These are phyloP conservation scores for Pagetopsis macropterus DNA, from an alignment of 2,797 vertebrate species.

Conservation along the genomic window DNA sequence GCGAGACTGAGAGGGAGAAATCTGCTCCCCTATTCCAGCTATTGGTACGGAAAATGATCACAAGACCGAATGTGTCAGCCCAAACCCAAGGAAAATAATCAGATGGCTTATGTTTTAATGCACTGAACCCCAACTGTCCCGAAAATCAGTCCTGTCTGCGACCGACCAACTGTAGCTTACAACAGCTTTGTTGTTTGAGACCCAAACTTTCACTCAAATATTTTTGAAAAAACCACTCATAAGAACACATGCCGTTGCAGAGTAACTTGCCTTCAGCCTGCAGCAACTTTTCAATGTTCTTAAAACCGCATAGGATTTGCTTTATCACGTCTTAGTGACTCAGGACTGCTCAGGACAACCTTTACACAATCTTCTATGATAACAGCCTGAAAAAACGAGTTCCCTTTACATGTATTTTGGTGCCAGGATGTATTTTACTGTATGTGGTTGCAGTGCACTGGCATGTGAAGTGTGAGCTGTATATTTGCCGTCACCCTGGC, in stretches of 20 bases:
- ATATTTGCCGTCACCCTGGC: slow-evolving; percentile 21
- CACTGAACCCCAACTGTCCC: slow-evolving; percentile 61
- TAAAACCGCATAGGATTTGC: slow-evolving; percentile 26
- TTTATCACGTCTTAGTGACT: slow-evolving; percentile 24
- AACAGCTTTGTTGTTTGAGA: slow-evolving; percentile 60
- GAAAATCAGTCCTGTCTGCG: slow-evolving; percentile 51
- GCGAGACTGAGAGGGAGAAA: slow-evolving; percentile 11
- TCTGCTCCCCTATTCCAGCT: slow-evolving; percentile 53
- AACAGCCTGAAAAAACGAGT: slow-evolving; percentile 5
- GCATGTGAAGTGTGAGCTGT: slow-evolving; percentile 42
- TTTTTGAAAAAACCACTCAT: slow-evolving; percentile 25
- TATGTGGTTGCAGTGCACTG: slow-evolving; percentile 1
- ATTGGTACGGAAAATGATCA: slow-evolving; percentile 70
- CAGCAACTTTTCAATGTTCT: slow-evolving; percentile 28
- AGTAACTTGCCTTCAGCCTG: slow-evolving; percentile 13
- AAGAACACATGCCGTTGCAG: slow-evolving; percentile 37
- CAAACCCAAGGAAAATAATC: slow-evolving; percentile 62
- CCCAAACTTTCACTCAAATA: slow-evolving; percentile 34
- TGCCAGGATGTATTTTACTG: background rate
- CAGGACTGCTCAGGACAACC: slow-evolving; percentile 33
- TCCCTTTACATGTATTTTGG: background rate
- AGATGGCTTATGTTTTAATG: slow-evolving; percentile 69
- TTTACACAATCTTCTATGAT: background rate
- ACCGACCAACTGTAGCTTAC: slow-evolving; percentile 41
- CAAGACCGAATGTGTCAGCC: slow-evolving; percentile 61